Conservation (phyloP, 1,140 invertebrate species). For the Sitobion miscanthi region DNA sequence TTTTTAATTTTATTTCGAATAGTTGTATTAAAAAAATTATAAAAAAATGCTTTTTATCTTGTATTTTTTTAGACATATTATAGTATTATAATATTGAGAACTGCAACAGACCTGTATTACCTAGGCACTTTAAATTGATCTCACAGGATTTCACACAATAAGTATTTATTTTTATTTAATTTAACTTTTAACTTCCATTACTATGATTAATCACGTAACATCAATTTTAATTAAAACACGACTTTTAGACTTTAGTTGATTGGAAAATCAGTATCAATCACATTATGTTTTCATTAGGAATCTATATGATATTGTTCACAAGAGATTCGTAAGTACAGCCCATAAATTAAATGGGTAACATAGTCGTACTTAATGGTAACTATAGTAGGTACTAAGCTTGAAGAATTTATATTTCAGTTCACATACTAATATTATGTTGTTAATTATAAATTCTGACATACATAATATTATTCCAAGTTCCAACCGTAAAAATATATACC, state of each 20-base stretch:
- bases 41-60: too few species aligned
- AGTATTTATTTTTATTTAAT: not conserved
- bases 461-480: not conserved
- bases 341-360: not conserved
- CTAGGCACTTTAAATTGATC: not conserved
- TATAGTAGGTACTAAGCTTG: not conserved
- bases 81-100: not conserved
- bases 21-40: too few species aligned
- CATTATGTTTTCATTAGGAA: not conserved
- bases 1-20: too few species aligned
- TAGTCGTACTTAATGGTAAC: not conserved
- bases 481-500: too few species aligned
- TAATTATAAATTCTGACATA: not conserved
- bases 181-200: not conserved
- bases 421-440: not conserved
- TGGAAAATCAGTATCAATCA: not conserved
- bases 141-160: not conserved
- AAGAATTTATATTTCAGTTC: not conserved
- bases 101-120: not conserved
- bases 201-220: not conserved
- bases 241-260: not conserved
- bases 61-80: too few species aligned
- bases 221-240: not conserved
- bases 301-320: not conserved
- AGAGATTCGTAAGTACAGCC: not conserved